Evolutionary conservation across 2,797 vertebrate genomes (phyloP), one percentile per base, ranked within the genome.

Genomic region (Huso huso): DNA sequence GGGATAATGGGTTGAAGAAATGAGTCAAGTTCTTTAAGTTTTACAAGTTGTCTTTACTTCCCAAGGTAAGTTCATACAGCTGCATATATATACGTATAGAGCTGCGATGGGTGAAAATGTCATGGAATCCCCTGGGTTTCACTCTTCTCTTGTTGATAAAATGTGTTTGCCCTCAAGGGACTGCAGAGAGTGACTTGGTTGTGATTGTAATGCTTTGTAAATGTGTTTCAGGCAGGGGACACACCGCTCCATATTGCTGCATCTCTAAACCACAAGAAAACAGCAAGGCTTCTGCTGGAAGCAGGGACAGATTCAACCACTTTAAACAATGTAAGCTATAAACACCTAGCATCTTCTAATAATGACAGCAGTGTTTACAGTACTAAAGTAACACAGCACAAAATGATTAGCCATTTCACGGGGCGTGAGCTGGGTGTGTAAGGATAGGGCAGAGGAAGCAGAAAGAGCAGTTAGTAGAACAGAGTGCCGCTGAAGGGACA

Each of bases 261-360:
- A 69, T 88, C 91, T 59, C 86, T 98, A 50, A 99, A 96, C 77
- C 96, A 98, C 79, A 96, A 91, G 85, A 99, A 97, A 79, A 92
- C 93, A 7, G 92, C 88, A 7, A 93, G 94, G 75, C 82, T 95
- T 71, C 80, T 99, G 75, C 84, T 99, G 81, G 95, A 98, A 84
- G 92, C 94, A 1, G 96, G 96, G 15, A 91, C 94, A 49, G 95
- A 98, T 71, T 81, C 85, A 13, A 84, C 82, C 1, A 68, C 93
- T 71, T 82, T 88, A 70, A 98, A 99, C 82, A 92, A 88, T 8
- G 95, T 98, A 86, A 90, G 91, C 12, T 0, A 49, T 48, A 37
- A 51, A 67, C 60, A 59, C 48, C 57, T 60, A 62, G 63, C 49
- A 67, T 37, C 37, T 37, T 37, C 37, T 37, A 37, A 37, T 37